phyloP scores from a whole-genome alignment of 2,797 vertebrate genomes.

The Phalanger gymnotis region DNA sequence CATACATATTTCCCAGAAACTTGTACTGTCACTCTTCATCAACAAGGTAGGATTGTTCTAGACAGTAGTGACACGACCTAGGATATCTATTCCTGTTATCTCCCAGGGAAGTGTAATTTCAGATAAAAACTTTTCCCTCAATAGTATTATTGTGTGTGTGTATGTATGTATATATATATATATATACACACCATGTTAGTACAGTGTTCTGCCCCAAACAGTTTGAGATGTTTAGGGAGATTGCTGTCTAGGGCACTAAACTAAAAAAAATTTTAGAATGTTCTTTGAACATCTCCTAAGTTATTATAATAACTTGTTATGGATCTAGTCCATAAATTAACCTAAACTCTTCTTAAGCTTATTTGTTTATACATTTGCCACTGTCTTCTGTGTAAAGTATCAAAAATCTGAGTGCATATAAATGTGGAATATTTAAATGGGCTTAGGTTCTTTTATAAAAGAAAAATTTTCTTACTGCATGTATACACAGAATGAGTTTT shows the following conservation, averaged over 20 bases:
- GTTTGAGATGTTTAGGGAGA: neutral
- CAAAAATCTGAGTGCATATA: conserved; percentile 61
- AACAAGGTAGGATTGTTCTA: neutral
- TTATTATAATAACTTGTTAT: conserved; percentile 41
- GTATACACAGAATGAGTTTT: conserved; percentile 27
- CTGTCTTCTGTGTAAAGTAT: conserved; percentile 71
- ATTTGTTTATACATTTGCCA: conserved; percentile 65
- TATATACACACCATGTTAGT: neutral
- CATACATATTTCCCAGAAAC: neutral
- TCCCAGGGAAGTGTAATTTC: conserved; percentile 21
- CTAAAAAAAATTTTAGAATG: conserved; percentile 21
- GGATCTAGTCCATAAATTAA: conserved; percentile 64
- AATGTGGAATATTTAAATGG: conserved; percentile 20
- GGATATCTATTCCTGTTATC: neutral
- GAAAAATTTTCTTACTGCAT: conserved; percentile 30
- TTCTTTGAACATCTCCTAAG: conserved; percentile 17
- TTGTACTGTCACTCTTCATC: neutral
- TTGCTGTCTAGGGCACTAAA: conserved; percentile 34
- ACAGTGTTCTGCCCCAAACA: neutral
- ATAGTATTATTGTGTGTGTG: too few relatives aligned
- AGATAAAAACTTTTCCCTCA: conserved; percentile 25
- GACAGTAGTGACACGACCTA: neutral
- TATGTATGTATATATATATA: too few relatives aligned
- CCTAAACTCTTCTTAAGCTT: conserved; percentile 61
- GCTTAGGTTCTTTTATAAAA: conserved; percentile 36